Percentiles rank a stretch among this genome's conserved stretches.
These are phyloP conservation scores for Chiloscyllium plagiosum DNA, from an alignment of 2,113 vertebrate genomes.

Conservation along the genomic window DNA sequence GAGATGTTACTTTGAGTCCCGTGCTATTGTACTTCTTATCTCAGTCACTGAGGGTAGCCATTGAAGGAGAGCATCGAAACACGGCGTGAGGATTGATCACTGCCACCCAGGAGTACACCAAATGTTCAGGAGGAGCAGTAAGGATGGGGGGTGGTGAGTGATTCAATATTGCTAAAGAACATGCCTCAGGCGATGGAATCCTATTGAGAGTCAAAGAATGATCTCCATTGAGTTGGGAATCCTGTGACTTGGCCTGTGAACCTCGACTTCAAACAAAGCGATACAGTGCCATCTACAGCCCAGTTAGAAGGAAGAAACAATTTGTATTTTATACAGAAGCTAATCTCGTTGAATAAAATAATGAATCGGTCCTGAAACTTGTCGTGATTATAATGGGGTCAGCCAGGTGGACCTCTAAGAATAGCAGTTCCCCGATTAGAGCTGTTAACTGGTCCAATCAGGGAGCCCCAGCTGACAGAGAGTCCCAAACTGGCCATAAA, in stretches of 20 bases:
- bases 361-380: too few relatives aligned
- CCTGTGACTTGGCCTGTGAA: not conserved
- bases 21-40: not conserved
- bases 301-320: not conserved
- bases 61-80: not conserved
- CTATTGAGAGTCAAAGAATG: not conserved
- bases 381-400: too few relatives aligned
- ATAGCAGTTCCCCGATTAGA: too few relatives aligned
- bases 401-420: too few relatives aligned
- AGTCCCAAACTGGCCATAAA: too few relatives aligned
- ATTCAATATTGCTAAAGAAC: not conserved
- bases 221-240: not conserved
- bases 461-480: too few relatives aligned
- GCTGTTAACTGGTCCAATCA: too few relatives aligned
- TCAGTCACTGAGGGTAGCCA: not conserved
- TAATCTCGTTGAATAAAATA: too few relatives aligned
- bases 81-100: not conserved
- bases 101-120: not conserved
- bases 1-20: not conserved
- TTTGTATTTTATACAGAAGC: not conserved
- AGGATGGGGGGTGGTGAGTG: not conserved
- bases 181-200: not conserved
- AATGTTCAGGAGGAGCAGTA: not conserved
- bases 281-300: not conserved
- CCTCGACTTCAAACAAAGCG: not conserved